Conservation (phyloP, 2,113 vertebrate genomes). For the Ceuthmochares aereus region DNA sequence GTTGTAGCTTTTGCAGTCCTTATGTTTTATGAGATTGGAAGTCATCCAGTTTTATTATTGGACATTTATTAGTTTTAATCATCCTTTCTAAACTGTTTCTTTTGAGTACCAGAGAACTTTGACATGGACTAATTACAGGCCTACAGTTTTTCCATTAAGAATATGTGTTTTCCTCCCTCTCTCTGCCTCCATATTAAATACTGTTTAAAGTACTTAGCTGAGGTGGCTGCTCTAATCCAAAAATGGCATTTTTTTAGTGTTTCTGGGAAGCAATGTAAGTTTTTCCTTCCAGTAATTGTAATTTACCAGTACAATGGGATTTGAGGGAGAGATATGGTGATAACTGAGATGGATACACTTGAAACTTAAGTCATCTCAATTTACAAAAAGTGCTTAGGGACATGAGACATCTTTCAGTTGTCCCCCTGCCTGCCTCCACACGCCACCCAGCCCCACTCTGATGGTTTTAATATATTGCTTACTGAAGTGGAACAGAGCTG, state of each 20-base stretch:
- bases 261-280: not conserved
- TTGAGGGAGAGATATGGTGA: not conserved
- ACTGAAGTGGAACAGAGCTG: not conserved
- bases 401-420: not conserved
- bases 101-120: not conserved
- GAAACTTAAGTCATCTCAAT: not conserved
- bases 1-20: not conserved
- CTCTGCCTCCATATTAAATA: not conserved
- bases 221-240: not conserved
- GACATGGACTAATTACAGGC: not conserved
- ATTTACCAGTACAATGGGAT: not conserved
- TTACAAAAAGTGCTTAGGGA: not conserved
- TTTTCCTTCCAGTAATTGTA: not conserved
- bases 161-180: not conserved
- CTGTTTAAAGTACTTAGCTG: not conserved
- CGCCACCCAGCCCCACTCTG: too few species aligned
- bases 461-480: not conserved
- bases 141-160: not conserved
- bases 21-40: not conserved
- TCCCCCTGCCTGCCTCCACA: not conserved
- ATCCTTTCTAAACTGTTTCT: not conserved
- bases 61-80: not conserved
- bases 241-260: not conserved
- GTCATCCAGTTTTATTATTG: not conserved
- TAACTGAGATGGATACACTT: not conserved